These are phyloP conservation scores for Mohoua ochrocephala DNA, from an alignment of 2,113 vertebrate genomes.

Conservation along the genomic window DNA sequence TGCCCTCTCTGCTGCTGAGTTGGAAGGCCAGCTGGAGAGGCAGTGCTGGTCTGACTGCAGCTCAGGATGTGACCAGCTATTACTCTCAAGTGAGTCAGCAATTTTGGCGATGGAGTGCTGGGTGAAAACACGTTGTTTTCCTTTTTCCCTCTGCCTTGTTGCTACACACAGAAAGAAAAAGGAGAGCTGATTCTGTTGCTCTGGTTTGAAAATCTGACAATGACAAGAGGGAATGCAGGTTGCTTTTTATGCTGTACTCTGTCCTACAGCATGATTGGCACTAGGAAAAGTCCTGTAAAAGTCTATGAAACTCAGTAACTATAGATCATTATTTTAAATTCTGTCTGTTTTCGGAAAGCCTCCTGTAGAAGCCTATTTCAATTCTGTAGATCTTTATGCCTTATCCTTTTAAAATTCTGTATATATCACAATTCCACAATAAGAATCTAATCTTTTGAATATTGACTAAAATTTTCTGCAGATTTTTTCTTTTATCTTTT, in stretches of 20 bases:
- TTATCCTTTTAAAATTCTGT: neutral
- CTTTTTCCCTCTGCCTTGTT: neutral
- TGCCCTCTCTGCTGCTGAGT: neutral
- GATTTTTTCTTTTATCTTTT: neutral
- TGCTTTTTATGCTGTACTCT: neutral
- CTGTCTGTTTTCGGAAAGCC: neutral
- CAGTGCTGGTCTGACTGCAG: neutral
- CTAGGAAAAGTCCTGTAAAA: neutral
- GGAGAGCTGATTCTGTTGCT: neutral
- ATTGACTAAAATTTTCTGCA: neutral
- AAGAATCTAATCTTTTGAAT: neutral
- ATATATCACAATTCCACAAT: neutral
- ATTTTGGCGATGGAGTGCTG: neutral
- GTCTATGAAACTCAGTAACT: neutral
- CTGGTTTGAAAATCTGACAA: neutral
- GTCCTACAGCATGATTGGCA: neutral
- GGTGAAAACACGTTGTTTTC: neutral
- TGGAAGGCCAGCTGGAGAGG: neutral
- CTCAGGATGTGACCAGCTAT: neutral
- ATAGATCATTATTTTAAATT: neutral
- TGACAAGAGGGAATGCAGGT: neutral
- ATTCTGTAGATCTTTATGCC: neutral
- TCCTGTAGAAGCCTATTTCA: neutral
- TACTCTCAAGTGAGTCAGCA: neutral
- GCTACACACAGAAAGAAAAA: neutral